Evolutionary conservation across 2,113 vertebrate genomes (phyloP).

Genomic region (Archocentrus centrarchus): DNA sequence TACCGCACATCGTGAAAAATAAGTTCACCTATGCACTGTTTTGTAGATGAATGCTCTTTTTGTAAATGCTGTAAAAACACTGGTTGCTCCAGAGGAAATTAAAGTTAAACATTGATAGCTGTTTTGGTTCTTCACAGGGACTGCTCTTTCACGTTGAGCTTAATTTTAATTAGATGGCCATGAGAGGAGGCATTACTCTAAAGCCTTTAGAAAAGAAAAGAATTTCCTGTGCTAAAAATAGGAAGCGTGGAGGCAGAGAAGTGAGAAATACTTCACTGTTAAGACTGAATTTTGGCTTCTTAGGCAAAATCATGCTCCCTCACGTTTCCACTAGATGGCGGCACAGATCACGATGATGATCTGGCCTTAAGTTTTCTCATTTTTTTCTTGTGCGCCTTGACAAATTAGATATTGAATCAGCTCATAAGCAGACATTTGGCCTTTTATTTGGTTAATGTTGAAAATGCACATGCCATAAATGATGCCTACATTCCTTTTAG

Average conservation of each 20-base stretch:
- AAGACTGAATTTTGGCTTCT: not conserved
- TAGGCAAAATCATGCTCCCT: not conserved
- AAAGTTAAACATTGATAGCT: slow-evolving; percentile 51
- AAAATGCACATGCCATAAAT: not conserved
- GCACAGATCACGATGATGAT: not conserved
- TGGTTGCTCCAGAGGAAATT: slow-evolving; percentile 60
- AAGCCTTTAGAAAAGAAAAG: slow-evolving; percentile 27
- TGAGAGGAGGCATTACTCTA: slow-evolving; percentile 16
- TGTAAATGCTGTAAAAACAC: slow-evolving; percentile 60
- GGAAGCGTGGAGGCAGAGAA: not conserved
- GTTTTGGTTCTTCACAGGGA: slow-evolving; percentile 11
- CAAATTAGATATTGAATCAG: not conserved
- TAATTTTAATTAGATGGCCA: slow-evolving; percentile 39
- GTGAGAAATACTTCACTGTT: not conserved
- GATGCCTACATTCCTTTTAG: not conserved
- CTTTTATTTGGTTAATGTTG: not conserved
- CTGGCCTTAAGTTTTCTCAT: not conserved
- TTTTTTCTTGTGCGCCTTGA: not conserved
- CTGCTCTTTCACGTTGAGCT: slow-evolving; percentile 12
- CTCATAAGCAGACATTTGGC: not conserved
- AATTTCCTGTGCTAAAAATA: slow-evolving; percentile 54
- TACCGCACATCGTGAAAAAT: not conserved
- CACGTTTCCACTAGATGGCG: slow-evolving; percentile 52
- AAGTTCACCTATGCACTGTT: not conserved
- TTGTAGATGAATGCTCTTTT: slow-evolving; percentile 19